A percentile compares a stretch with the other conserved stretches of the same genome.
phyloP scores from a whole-genome alignment of 2,888 invertebrate species.

The Melangyna quadrimaculata region DNA sequence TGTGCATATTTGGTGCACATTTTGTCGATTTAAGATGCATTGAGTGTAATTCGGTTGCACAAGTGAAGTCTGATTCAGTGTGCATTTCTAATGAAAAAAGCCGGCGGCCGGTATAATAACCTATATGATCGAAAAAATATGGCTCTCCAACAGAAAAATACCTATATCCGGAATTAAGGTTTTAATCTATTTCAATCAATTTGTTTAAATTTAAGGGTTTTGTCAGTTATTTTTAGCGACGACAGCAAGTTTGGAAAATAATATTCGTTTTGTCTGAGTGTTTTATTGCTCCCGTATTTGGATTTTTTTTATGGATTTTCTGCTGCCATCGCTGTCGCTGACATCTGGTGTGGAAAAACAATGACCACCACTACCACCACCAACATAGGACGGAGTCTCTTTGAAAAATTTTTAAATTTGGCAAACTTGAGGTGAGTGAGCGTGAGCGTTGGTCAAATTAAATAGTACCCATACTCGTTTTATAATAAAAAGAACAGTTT shows the following conservation, averaged over 20 bases:
- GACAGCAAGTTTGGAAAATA: constrained; percentile 16
- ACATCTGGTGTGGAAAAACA: constrained; percentile 69
- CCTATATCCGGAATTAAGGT: constrained; percentile 25
- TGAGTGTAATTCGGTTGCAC: constrained; percentile 17
- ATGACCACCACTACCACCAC: constrained; percentile 71
- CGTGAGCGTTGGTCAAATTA: neutral
- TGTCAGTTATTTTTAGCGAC: constrained; percentile 29
- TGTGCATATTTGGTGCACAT: constrained; percentile 21
- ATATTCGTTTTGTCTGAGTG: neutral
- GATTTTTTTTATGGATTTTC: constrained; percentile 37
- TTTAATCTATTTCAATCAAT: neutral
- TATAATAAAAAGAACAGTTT: neutral
- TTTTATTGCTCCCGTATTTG: constrained; percentile 20
- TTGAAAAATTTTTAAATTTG: constrained; percentile 75
- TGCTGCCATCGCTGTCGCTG: neutral
- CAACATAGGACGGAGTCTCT: constrained; percentile 75
- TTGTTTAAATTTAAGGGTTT: constrained; percentile 7
- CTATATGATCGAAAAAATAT: neutral
- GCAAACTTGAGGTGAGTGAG: constrained; percentile 60
- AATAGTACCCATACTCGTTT: too few relatives aligned
- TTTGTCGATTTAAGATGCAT: constrained; percentile 10
- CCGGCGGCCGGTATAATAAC: constrained; percentile 32
- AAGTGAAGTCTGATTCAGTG: constrained; percentile 48
- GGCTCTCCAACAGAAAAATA: neutral
- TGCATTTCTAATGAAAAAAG: constrained; percentile 54